Conservation (phyloP, 2,888 invertebrate species). For the Matsumyia berberina region DNA sequence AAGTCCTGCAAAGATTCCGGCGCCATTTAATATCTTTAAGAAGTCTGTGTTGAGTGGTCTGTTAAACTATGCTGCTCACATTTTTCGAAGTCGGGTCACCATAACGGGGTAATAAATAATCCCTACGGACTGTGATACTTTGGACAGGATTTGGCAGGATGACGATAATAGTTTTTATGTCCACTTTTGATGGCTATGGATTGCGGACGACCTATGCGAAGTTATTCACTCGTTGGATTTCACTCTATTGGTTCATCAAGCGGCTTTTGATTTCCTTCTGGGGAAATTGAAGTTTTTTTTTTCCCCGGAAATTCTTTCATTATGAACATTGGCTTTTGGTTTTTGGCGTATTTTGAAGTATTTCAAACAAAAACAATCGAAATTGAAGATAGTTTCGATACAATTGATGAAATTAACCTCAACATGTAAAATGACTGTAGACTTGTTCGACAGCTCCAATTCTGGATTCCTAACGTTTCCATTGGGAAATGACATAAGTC, state of each 20-base stretch:
- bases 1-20: background rate
- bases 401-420: no score
- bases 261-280: background rate
- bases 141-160: conserved; percentile 5
- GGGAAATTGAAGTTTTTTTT: background rate
- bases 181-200: conserved; percentile 33
- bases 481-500: no score
- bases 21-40: conserved; percentile 21
- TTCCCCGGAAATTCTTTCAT: no score
- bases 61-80: conserved; percentile 36
- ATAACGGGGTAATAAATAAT: conserved; percentile 28
- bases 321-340: no score
- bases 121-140: conserved; percentile 20
- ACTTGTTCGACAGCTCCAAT: no score
- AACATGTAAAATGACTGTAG: no score
- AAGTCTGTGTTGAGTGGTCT: background rate
- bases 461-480: no score
- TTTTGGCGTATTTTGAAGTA: no score
- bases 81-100: conserved; percentile 10
- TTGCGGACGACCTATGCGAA: conserved; percentile 15
- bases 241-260: background rate
- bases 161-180: conserved; percentile 39
- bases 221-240: background rate
- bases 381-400: no score
- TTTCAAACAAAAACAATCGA: no score